These are phyloP conservation scores for Parambassis ranga DNA, from an alignment of 2,797 vertebrate genomes.

Conservation along the genomic window DNA sequence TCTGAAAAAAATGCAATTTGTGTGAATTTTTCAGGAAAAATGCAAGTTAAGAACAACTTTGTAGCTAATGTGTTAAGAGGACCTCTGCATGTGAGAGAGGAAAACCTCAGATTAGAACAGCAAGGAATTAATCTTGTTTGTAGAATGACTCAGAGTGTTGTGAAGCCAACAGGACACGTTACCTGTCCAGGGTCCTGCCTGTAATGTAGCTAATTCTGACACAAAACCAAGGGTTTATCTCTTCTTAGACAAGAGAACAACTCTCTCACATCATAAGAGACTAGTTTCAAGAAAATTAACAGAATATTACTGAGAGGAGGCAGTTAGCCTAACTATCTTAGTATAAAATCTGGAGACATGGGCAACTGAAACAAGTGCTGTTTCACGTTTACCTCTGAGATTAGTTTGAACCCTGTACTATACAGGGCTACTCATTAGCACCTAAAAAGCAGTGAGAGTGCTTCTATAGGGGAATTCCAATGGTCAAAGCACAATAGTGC, in stretches of 20 bases:
- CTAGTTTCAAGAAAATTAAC: too few species aligned
- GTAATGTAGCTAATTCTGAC: constrained; percentile 13
- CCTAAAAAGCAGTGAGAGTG: too few species aligned
- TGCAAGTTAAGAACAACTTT: neutral
- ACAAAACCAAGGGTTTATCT: constrained; percentile 17
- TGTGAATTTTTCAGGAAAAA: neutral
- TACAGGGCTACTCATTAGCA: too few species aligned
- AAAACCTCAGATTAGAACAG: constrained; percentile 13
- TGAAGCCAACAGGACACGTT: constrained; percentile 11
- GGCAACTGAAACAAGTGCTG: too few species aligned
- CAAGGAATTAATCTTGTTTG: constrained; percentile 36
- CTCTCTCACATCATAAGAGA: too few species aligned
- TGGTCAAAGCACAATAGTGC: too few species aligned
- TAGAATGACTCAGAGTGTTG: constrained; percentile 39
- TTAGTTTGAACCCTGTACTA: too few species aligned
- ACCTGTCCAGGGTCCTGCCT: constrained; percentile 28
- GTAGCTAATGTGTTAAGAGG: neutral
- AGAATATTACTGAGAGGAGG: too few species aligned
- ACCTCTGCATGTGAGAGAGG: neutral
- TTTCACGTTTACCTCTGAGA: too few species aligned
- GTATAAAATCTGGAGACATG: too few species aligned
- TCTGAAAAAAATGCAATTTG: neutral
- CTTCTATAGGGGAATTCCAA: too few species aligned
- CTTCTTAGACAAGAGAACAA: constrained; percentile 33
- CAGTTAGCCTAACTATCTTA: too few species aligned